These are phyloP conservation scores for Odontomachus brunneus DNA, from an alignment of 1,140 invertebrate genomes.

Conservation along the genomic window DNA sequence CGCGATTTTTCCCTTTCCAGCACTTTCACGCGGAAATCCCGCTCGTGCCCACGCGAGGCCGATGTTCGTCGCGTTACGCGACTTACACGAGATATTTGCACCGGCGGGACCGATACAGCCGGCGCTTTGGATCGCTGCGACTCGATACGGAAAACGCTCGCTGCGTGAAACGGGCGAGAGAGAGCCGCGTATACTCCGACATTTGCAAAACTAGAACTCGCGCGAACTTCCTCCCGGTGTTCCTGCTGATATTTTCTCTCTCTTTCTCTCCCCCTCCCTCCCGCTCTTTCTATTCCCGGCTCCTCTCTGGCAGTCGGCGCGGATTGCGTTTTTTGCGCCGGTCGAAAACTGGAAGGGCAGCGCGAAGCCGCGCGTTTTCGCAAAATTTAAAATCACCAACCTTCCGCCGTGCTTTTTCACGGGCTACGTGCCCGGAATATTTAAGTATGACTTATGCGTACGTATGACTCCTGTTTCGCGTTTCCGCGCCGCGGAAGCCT, in stretches of 20 bases:
- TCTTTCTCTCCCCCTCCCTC: background rate
- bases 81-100: background rate
- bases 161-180: background rate
- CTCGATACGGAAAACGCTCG: background rate
- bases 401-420: conserved; percentile 55
- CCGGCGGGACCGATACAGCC: background rate
- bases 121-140: background rate
- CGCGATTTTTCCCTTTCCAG: conserved; percentile 3
- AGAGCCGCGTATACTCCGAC: background rate
- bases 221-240: background rate
- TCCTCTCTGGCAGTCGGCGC: conserved; percentile 8
- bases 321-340: background rate
- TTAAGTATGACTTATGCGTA: conserved; percentile 59
- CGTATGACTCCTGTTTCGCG: conserved; percentile 43
- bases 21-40: conserved; percentile 34
- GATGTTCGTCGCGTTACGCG: background rate
- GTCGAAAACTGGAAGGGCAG: conserved; percentile 32
- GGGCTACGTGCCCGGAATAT: conserved; percentile 51
- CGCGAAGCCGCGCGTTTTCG: conserved; percentile 37
- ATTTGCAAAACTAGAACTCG: background rate
- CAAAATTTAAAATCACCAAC: conserved; percentile 59
- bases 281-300: background rate
- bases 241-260: background rate
- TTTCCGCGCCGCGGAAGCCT: background rate
- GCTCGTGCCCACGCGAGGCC: background rate